Percentiles rank a stretch among this genome's conserved stretches.
Evolutionary conservation across 2,797 vertebrate genomes (phyloP).

Genomic region (Anniella stebbinsi): DNA sequence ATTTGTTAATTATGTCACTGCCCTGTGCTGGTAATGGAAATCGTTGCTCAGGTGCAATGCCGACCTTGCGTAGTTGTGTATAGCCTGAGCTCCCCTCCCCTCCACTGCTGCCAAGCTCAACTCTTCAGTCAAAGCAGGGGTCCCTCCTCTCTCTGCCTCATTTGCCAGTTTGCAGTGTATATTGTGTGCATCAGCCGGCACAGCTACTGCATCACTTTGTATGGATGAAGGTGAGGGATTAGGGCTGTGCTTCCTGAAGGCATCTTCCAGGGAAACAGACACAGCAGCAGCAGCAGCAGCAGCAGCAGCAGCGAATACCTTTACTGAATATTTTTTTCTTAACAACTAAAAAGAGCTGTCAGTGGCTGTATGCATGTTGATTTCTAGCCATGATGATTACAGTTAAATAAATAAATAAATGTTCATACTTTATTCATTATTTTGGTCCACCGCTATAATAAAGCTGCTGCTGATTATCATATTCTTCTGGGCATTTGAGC

Average conservation of each 20-base stretch:
- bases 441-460: slow-evolving; percentile 70
- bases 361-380: neutral
- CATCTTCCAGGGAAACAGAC: neutral
- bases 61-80: neutral
- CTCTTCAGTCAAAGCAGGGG: neutral
- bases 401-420: slow-evolving; percentile 32
- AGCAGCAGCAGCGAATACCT: neutral
- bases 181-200: too few species aligned
- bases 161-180: neutral
- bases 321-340: neutral
- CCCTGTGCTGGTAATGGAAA: neutral
- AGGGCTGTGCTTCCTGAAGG: neutral
- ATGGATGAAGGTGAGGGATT: neutral
- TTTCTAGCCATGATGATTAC: neutral
- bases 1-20: neutral
- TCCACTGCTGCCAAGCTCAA: too few species aligned
- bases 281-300: neutral
- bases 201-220: neutral
- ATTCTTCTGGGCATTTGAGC: slow-evolving; percentile 76
- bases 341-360: neutral
- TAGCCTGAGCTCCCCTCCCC: neutral
- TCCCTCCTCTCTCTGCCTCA: neutral
- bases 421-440: slow-evolving; percentile 71
- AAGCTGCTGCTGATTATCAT: slow-evolving; percentile 78
- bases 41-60: neutral